These are phyloP conservation scores for Esox niger DNA, from an alignment of 2,113 vertebrate species.

Conservation along the genomic window DNA sequence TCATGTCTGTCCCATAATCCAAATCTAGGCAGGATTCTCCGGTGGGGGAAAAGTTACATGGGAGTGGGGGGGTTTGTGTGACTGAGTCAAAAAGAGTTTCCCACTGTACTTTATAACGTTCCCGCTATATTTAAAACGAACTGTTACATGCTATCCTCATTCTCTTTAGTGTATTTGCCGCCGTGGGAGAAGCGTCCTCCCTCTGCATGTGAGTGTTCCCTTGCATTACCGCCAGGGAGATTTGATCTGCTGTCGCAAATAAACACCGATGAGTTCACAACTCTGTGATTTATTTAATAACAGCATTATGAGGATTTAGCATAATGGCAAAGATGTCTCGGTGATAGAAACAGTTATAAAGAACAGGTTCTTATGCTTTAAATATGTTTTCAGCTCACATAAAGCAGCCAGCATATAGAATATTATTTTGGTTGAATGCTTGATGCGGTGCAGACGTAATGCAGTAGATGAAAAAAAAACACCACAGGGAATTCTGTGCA, in stretches of 20 bases:
- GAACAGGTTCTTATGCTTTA: not conserved
- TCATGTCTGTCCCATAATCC: too few species aligned
- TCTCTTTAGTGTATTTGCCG: not conserved
- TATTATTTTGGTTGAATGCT: not conserved
- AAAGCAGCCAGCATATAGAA: not conserved
- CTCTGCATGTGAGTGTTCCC: not conserved
- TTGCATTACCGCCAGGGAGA: not conserved
- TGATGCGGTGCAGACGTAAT: not conserved
- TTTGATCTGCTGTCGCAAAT: not conserved
- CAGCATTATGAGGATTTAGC: constrained; percentile 1
- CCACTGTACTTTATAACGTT: not conserved
- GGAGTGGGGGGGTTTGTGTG: not conserved
- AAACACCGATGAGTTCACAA: not conserved
- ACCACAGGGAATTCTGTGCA: not conserved
- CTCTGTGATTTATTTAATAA: not conserved
- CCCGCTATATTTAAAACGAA: not conserved
- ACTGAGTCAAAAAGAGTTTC: not conserved
- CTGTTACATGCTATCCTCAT: not conserved
- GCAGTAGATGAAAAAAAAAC: not conserved
- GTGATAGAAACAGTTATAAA: not conserved
- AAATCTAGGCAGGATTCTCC: too few species aligned
- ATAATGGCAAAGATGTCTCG: not conserved
- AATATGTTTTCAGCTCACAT: not conserved
- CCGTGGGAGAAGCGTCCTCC: not conserved
- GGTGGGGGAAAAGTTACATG: not conserved